Evolutionary conservation across 2,113 vertebrate genomes (phyloP).

Genomic region (Elachura formosa): DNA sequence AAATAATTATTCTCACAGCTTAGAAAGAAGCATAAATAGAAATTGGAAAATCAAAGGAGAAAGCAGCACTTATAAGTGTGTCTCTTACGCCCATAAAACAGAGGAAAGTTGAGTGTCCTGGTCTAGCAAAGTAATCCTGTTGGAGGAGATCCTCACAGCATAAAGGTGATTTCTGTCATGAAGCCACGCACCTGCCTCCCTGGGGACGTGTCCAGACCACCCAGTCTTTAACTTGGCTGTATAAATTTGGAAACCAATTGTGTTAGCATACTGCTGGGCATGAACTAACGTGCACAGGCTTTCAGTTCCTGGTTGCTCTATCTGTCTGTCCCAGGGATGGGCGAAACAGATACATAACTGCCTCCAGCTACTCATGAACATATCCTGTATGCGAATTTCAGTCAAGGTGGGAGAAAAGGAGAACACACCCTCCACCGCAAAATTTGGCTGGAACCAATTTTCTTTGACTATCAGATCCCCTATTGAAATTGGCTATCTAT

Average conservation of each 20-base stretch:
- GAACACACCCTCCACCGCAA: background rate
- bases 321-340: background rate
- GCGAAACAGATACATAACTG: background rate
- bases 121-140: background rate
- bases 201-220: rapidly evolving
- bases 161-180: background rate
- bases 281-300: background rate
- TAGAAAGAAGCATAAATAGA: background rate
- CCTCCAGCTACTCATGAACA: background rate
- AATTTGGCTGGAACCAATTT: background rate
- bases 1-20: background rate
- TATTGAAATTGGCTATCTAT: background rate
- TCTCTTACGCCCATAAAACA: background rate
- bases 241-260: background rate
- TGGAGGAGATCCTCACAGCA: background rate
- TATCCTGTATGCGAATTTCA: background rate
- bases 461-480: background rate
- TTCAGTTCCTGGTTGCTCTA: background rate
- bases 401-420: background rate
- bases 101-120: background rate
- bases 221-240: background rate
- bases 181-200: background rate
- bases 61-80: background rate
- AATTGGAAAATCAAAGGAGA: background rate
- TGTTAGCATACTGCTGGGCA: background rate